Conservation (phyloP, 2,113 vertebrate species). For the Mellivora capensis region DNA sequence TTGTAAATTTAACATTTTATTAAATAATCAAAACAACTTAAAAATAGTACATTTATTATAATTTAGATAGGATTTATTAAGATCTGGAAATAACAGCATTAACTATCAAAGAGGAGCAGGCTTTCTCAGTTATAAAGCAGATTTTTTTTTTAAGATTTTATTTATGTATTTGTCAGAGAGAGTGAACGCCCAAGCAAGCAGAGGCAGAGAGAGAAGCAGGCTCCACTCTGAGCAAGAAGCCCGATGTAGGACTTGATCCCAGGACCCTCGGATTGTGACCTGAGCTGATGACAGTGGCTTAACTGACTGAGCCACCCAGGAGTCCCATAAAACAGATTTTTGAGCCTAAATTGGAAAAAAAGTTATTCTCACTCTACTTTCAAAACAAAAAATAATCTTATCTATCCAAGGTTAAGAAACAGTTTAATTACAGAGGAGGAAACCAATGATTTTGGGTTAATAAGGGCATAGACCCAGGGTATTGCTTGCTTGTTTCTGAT, state of each 20-base stretch:
- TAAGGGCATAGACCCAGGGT: accelerated
- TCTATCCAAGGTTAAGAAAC: not conserved
- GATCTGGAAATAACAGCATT: not conserved
- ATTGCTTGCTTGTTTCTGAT: not conserved
- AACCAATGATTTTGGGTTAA: not conserved
- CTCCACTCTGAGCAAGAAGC: too few species aligned
- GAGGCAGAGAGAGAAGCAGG: too few species aligned
- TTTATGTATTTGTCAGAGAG: too few species aligned
- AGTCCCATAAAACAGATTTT: not conserved
- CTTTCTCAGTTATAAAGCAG: not conserved
- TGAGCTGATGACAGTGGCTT: too few species aligned
- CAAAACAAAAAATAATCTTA: not conserved
- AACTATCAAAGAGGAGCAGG: not conserved
- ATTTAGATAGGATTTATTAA: not conserved
- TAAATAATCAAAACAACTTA: not conserved
- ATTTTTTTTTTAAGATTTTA: not conserved
- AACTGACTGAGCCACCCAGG: too few species aligned
- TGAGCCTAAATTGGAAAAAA: not conserved
- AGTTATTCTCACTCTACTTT: not conserved
- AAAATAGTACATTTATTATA: not conserved
- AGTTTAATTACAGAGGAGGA: not conserved
- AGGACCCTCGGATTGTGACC: too few species aligned
- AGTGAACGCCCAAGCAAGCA: too few species aligned
- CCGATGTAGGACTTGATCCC: too few species aligned
- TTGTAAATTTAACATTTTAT: not conserved